Base-by-base conservation (phyloP, 2,113 vertebrate genomes). In the Lepisosteus osseus region DNA sequence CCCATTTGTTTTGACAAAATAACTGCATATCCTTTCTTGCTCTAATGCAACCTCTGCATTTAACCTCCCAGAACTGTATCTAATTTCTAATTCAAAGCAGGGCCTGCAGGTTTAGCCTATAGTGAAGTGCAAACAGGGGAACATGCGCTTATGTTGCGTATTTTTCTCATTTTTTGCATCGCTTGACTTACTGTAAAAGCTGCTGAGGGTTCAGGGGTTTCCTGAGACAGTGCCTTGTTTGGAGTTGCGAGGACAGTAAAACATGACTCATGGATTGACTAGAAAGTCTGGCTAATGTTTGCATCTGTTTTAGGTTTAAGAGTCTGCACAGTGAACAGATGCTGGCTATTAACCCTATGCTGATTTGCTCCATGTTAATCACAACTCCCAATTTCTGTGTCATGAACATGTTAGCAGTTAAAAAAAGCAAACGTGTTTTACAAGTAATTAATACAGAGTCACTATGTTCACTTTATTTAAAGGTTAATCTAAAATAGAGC, bases 301-400 rank as follows among this genome's bases (percentile, higher is more conserved):
- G 82, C 88, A 90, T 89, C 87, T 90, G 88, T 73, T 88, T 90
- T 83, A 72, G 71, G 81, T 90, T 90, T 86, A 77, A 72, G 44
- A 82, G 81, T 78, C 81, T 79, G 74, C 73, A 75, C 80, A 71
- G 45, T 2, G 77, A 70, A 74, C 74, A 79, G 78, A 76, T 80
- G 65, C 66, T 74, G 77, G 61, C 43, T 74, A 79, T 86, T 83
- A 87, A 87, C 85, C 81, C 85, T 76, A 87, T 81, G 74, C 70
- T 66, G 15, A 66, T 82, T 6, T 77, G 72, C 6, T 72, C 69
- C 72, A 75, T 51, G 54, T 65, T 6, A 29, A 42, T 47, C 17
- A 40, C 5, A 29, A 11, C 41, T 40, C 29, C 44, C 13, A 51
- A 51, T 51, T 51, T 51, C 47, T 51, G 47, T 51, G 47, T 51